phyloP scores from a whole-genome alignment of 2,113 vertebrate genomes.

The Urocynchramus pylzowi region DNA sequence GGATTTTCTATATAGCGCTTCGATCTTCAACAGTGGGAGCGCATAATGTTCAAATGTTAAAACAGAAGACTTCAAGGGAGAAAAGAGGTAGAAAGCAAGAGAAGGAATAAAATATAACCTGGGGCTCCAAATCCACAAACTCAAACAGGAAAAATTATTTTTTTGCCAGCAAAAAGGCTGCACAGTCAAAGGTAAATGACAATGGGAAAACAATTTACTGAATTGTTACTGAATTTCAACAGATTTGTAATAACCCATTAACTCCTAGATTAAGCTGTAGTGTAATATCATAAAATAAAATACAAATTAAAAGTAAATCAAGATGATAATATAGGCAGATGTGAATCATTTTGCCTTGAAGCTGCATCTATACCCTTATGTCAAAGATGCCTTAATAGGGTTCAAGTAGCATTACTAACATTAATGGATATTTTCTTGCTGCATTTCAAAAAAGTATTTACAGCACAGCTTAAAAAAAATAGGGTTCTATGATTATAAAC shows the following conservation, averaged over 20 bases:
- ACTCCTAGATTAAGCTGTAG: background rate
- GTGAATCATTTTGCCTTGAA: background rate
- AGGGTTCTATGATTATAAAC: background rate
- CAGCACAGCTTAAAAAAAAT: background rate
- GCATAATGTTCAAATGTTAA: background rate
- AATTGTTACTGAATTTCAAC: background rate
- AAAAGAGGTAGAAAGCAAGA: background rate
- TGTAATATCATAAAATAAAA: slow-evolving; percentile 12
- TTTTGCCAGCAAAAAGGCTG: background rate
- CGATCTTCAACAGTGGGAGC: background rate
- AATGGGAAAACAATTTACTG: background rate
- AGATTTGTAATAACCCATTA: slow-evolving; percentile 17
- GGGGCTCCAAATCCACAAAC: background rate
- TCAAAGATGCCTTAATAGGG: background rate
- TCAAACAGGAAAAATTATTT: background rate
- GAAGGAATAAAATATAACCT: background rate
- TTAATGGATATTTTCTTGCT: background rate
- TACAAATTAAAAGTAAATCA: slow-evolving; percentile 15
- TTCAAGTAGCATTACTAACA: slow-evolving; percentile 11
- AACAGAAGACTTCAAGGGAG: background rate
- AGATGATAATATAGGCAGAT: background rate
- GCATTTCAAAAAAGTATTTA: background rate
- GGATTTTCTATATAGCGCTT: slow-evolving; percentile 40
- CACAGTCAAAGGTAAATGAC: background rate
- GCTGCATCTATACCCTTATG: background rate